phyloP scores from a whole-genome alignment of 2,888 invertebrate species.

The Acanthopleura granulata region DNA sequence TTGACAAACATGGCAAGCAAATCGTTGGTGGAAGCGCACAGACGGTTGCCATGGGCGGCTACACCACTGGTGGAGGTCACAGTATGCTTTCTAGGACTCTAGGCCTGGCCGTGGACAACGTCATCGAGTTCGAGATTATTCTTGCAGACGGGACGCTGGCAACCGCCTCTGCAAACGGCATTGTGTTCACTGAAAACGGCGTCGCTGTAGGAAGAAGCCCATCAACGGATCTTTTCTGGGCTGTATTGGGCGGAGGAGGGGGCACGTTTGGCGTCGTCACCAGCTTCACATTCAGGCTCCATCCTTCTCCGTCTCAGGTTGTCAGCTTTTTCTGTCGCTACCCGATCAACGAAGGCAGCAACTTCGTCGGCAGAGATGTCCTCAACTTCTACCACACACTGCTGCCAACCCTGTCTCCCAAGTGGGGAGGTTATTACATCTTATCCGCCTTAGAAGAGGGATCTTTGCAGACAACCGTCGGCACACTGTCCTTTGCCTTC shows the following conservation, averaged over 20 bases:
- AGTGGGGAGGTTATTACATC: conserved; percentile 30
- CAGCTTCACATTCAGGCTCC: conserved; percentile 35
- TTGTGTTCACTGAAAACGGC: conserved; percentile 21
- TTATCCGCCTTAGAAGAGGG: not conserved
- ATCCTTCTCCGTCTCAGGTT: conserved; percentile 23
- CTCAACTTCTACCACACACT: conserved; percentile 6
- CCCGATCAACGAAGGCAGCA: conserved; percentile 8
- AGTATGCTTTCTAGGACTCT: conserved; percentile 38
- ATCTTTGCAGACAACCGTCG: not conserved
- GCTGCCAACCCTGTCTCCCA: conserved; percentile 18
- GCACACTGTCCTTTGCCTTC: conserved; percentile 25
- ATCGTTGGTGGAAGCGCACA: conserved; percentile 53
- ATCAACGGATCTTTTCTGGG: conserved; percentile 41
- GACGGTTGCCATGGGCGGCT: conserved; percentile 52
- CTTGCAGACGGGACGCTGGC: conserved; percentile 28
- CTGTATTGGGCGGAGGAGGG: conserved; percentile 39
- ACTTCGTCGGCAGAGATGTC: not conserved
- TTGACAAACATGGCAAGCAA: conserved; percentile 36
- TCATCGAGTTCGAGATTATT: conserved; percentile 37
- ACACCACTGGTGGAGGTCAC: conserved; percentile 55
- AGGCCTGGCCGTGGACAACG: conserved; percentile 40
- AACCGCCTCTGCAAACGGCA: conserved; percentile 22
- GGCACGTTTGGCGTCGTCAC: conserved; percentile 38
- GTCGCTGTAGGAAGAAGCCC: not conserved
- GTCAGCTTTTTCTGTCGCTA: not conserved